phyloP scores from a whole-genome alignment of 2,797 vertebrate species.

The Pantherophis alleghaniensis region DNA sequence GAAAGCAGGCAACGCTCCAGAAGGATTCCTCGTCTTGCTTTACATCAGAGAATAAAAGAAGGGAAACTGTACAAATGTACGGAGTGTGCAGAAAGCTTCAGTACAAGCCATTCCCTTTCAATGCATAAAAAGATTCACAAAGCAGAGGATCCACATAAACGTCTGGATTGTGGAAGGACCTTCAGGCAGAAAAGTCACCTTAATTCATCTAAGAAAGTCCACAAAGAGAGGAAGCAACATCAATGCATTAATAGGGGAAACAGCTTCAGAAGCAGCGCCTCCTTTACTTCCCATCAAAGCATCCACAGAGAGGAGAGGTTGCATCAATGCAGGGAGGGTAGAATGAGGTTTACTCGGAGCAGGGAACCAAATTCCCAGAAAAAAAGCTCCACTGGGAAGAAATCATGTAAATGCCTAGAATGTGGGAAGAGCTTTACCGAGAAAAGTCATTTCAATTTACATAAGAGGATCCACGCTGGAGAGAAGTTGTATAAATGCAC shows the following conservation, averaged over 20 bases:
- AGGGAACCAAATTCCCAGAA: not conserved
- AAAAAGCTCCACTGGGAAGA: not conserved
- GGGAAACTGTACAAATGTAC: not conserved
- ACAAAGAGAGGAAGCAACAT: not conserved
- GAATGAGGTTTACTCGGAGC: not conserved
- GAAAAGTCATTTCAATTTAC: not conserved
- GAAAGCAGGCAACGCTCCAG: not conserved
- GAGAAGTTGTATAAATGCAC: not conserved
- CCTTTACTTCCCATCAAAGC: not conserved
- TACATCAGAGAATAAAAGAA: not conserved
- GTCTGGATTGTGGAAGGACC: not conserved
- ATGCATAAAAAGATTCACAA: not conserved
- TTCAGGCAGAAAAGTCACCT: not conserved
- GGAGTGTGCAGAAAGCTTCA: not conserved
- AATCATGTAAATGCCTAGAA: not conserved
- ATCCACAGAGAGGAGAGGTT: not conserved
- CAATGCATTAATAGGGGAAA: not conserved
- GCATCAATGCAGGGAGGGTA: not conserved
- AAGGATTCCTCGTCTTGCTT: not conserved
- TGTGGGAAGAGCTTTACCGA: not conserved
- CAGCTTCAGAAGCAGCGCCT: not conserved
- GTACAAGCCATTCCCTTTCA: not conserved
- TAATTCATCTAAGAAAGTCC: not conserved
- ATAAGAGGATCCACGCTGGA: not conserved
- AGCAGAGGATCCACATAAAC: not conserved